A percentile compares a stretch with the other conserved stretches of the same genome.
Evolutionary conservation across 2,113 vertebrate species (phyloP).

Genomic region (Varanus komodoensis): DNA sequence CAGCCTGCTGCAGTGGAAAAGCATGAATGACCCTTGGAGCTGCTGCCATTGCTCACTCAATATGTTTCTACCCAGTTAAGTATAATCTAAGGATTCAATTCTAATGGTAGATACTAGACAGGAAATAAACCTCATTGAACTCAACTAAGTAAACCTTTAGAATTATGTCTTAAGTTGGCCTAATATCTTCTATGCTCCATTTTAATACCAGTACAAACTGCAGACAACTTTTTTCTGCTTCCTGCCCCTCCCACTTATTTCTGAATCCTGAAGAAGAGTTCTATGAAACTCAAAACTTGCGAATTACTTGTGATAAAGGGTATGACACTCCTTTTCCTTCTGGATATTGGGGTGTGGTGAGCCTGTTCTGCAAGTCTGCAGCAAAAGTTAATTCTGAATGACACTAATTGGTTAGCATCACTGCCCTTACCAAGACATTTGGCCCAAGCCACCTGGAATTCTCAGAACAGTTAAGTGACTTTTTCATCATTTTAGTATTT

Average conservation of each 20-base stretch:
- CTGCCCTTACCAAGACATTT: neutral
- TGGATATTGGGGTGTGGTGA: neutral
- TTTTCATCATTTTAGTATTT: neutral
- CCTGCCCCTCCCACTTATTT: too few relatives aligned
- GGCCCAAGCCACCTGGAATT: too few relatives aligned
- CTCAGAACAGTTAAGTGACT: neutral
- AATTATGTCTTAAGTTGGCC: neutral
- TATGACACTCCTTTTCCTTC: neutral
- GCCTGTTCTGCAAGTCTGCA: neutral
- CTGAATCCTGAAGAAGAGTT: too few relatives aligned
- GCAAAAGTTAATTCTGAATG: neutral
- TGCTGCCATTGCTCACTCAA: too few relatives aligned
- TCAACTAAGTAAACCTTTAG: neutral
- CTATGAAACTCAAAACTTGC: too few relatives aligned
- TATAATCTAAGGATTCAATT: neutral
- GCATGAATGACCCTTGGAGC: too few relatives aligned
- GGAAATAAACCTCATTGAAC: neutral
- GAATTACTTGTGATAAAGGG: too few relatives aligned
- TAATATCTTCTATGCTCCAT: neutral
- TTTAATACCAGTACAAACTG: neutral
- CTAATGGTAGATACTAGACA: neutral
- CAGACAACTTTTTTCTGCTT: too few relatives aligned
- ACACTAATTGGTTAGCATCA: neutral
- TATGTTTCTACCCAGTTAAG: too few relatives aligned
- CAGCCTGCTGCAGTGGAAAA: too few relatives aligned